These are phyloP conservation scores for Kradibia gibbosae DNA, from an alignment of 1,140 invertebrate species.

Conservation along the genomic window DNA sequence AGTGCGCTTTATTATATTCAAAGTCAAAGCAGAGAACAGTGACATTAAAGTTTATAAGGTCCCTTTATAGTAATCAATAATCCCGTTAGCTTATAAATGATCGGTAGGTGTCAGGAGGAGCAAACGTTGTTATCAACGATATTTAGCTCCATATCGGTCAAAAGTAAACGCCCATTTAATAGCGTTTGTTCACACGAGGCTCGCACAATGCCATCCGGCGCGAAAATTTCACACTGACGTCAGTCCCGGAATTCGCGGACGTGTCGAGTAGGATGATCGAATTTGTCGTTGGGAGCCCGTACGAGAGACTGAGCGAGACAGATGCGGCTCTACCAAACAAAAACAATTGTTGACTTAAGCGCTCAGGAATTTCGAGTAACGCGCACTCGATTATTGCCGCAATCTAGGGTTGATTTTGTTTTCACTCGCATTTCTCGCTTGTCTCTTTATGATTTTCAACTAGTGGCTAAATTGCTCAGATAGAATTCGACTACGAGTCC, in stretches of 20 bases:
- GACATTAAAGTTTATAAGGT: too few species aligned
- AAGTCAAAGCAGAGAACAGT: too few species aligned
- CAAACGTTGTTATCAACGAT: not conserved
- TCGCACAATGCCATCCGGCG: not conserved
- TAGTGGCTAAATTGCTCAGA: not conserved
- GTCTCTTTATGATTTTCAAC: not conserved
- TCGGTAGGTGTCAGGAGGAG: too few species aligned
- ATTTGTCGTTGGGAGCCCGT: not conserved
- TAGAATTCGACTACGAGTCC: not conserved
- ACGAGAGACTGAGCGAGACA: not conserved
- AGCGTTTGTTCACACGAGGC: not conserved
- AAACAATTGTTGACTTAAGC: not conserved
- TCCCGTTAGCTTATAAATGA: too few species aligned
- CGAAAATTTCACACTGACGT: constrained; percentile 20
- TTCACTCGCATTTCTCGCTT: not conserved
- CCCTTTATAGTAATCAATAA: too few species aligned
- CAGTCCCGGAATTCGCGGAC: constrained; percentile 1
- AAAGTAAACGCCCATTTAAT: not conserved
- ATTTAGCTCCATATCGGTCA: too few species aligned
- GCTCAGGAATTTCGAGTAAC: constrained; percentile 14
- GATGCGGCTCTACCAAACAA: not conserved
- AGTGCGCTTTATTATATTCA: too few species aligned
- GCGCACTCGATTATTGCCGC: not conserved
- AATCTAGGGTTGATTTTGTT: not conserved
- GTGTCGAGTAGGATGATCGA: constrained; percentile 20